Base-by-base conservation (phyloP, 2,888 invertebrate genomes). In the Apamea monoglypha region DNA sequence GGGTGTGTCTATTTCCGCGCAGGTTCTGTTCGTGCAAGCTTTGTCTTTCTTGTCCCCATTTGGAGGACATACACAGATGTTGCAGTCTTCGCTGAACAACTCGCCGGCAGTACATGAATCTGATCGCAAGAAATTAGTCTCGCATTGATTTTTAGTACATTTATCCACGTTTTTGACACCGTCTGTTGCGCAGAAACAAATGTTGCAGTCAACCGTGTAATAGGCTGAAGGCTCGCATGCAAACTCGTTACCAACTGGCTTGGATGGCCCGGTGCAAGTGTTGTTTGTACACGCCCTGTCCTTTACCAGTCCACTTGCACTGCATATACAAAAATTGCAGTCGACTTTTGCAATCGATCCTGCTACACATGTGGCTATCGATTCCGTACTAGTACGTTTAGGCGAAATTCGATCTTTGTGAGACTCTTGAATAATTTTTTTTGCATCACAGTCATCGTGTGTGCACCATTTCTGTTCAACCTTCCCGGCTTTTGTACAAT, bases 271-370 rank as follows among this genome's bases (percentile, higher is more conserved):
- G 1, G 84, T 85, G 78, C 96, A 96, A 44, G 85, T 85, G 76
- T 94, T 95, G 78, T 94, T 95, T 0, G 96, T 96, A 81, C 96
- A 96, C 0, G 92, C 91, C 72, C 90, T 92, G 2, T 95, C 92
- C 61, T 91, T 92, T 2, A 92, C 74, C 3, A 90, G 71, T 2
- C 96, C 97, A 69, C 84, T 94, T 21, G 92, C 90, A 1, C 96
- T 93, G 78, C 97, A 97, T 63, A 96, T 95, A 85, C 97, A 97
- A 69, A 94, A 96, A 83, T 97, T 97, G 78, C 97, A 97, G 44
- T 94, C 93, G 0, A 90, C 86, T 87, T 93, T 95, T 10, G 92
- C 90, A 32, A 96, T 93, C 0, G 95, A 91, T 2, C 96, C 96
- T 0, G 96, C 93, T 3, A 82, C 88, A 83, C 97, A 97, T 2